Evolutionary conservation across 37 sponge, comb jelly and placozoan species (phyloP), one percentile per base, ranked within the genome.

Genomic region (Eunapius fragilis): DNA sequence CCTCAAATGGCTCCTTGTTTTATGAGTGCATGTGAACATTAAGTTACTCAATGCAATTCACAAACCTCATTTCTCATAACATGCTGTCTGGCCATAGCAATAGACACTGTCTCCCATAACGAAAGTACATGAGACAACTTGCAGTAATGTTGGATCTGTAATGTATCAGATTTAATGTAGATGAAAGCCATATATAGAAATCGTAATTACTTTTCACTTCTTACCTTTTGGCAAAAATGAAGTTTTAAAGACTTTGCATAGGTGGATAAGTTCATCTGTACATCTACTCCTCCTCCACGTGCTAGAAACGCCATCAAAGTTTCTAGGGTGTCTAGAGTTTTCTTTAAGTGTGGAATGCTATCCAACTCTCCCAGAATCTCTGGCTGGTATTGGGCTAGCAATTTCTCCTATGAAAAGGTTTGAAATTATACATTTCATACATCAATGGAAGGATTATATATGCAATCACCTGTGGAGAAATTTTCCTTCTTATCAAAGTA

Each of bases 211-310:
- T 9, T 45, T 45, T 11, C 4, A 11, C 7, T 4, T 45, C 9
- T 9, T 45, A 45, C 47, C 47, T 45, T 45, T 4, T 4, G 9
- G 47, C 47, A 45, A 9, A 45, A 45, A 4, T 79, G 2, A 48
- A 79, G 37, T 26, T 79, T 34, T 47, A 79, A 41, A 6, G 50
- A 19, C 35, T 76, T 9, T 37, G 77, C 77, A 76, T 76, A 76
- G 2, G 32, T 6, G 19, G 31, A n/a, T 76, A 76, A 25, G 32
- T 25, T 25, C 49, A 41, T 79, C 14, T 79, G 5, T 6, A 19
- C 58, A 25, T 34, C 6, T 19, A 14, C 80, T 4, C 27, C 3
- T 2, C 45, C 49, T 48, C 45, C 19, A 10, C 67, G 58, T 50
- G 58, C 23, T 37, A 79, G 50, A 30, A 79, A 79, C 41, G 67